Conservation (phyloP, 2,888 invertebrate species). For the Machimus atricapillus region DNA sequence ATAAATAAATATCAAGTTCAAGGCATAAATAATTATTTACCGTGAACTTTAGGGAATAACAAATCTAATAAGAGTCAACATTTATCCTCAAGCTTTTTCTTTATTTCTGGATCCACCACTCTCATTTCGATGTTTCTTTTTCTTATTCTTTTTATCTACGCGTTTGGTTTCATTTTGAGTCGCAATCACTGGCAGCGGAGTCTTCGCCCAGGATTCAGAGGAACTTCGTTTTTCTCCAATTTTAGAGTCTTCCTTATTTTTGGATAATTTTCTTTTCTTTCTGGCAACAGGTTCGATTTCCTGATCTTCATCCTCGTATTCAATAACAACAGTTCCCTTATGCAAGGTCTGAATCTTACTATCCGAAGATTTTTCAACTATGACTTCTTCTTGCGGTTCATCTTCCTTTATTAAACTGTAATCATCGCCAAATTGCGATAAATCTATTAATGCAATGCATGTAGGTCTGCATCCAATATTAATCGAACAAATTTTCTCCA, state of each 20-base stretch:
- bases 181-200: neutral
- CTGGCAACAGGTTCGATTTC: neutral
- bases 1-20: neutral
- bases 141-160: neutral
- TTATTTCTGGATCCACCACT: neutral
- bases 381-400: neutral
- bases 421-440: conserved; percentile 53
- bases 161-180: neutral
- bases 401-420: conserved; percentile 47
- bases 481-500: conserved; percentile 66
- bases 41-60: neutral
- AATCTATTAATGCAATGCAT: conserved; percentile 70
- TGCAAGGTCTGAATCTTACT: neutral
- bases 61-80: neutral
- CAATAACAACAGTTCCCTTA: neutral
- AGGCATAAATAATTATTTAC: neutral
- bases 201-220: neutral
- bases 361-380: neutral
- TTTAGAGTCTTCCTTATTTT: neutral
- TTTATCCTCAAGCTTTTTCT: neutral
- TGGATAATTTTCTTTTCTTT: neutral
- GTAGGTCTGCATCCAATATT: conserved; percentile 77
- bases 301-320: conserved; percentile 4
- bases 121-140: too few relatives aligned
- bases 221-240: neutral